Conservation (phyloP, 2,888 invertebrate species). For the Agyllia agylla region DNA sequence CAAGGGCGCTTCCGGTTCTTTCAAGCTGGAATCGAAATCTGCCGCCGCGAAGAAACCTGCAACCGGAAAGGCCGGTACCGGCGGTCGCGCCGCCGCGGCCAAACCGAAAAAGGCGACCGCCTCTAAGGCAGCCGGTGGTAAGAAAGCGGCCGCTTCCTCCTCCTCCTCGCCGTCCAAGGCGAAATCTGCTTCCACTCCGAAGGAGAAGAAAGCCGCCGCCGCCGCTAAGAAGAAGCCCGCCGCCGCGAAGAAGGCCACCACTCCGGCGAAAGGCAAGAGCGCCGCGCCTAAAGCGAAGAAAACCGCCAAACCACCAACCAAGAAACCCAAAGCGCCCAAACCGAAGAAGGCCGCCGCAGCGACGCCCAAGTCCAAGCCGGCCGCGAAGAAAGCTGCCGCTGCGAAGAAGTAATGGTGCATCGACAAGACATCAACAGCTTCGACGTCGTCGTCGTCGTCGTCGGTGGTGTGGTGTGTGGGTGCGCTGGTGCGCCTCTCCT, state of each 20-base stretch:
- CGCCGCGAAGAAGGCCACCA: slow-evolving; percentile 79
- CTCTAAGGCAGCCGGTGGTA: slow-evolving; percentile 52
- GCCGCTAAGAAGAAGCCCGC: slow-evolving; percentile 80
- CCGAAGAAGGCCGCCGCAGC: slow-evolving; percentile 74
- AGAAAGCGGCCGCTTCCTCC: not conserved
- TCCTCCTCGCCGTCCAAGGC: slow-evolving; percentile 76
- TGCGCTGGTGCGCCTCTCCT: not conserved
- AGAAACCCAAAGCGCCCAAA: slow-evolving; percentile 53
- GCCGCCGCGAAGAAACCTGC: slow-evolving; percentile 75
- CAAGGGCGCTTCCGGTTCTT: slow-evolving; percentile 88
- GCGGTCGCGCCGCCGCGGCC: slow-evolving; percentile 61
- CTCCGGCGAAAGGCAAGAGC: slow-evolving; percentile 60
- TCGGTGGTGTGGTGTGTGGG: not conserved
- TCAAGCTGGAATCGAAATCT: slow-evolving; percentile 84
- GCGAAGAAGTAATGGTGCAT: slow-evolving; percentile 80
- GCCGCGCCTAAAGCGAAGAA: slow-evolving; percentile 45
- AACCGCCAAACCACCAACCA: slow-evolving; percentile 26
- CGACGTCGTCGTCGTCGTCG: no score
- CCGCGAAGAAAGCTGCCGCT: slow-evolving; percentile 83
- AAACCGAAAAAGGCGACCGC: slow-evolving; percentile 79
- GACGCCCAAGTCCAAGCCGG: slow-evolving; percentile 81
- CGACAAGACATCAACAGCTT: no score
- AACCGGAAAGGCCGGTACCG: slow-evolving; percentile 48
- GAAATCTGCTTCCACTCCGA: slow-evolving; percentile 49
- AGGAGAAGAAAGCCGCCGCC: slow-evolving; percentile 48